Evolutionary conservation across 2,797 vertebrate species (phyloP).

Genomic region (Spheniscus humboldti): DNA sequence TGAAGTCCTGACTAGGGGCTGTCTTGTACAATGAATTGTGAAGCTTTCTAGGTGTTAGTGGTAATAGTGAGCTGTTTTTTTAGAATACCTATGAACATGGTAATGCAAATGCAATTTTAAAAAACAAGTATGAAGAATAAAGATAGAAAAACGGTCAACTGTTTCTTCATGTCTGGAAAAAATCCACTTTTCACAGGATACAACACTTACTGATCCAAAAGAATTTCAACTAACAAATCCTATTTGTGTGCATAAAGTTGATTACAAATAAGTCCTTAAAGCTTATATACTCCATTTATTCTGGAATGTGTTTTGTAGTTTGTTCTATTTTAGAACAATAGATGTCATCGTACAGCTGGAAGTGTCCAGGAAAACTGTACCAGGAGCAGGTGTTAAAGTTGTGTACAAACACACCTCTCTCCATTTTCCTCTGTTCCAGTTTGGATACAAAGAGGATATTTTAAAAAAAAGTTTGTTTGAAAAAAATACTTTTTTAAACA

Average conservation of each 20-base stretch:
- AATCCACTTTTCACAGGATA: neutral
- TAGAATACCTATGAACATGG: neutral
- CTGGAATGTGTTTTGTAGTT: neutral
- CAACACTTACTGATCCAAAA: neutral
- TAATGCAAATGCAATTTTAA: neutral
- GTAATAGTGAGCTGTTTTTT: neutral
- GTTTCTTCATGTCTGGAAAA: neutral
- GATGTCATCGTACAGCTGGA: neutral
- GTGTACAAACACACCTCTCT: neutral
- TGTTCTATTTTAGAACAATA: neutral
- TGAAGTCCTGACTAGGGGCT: neutral
- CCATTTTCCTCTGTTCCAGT: neutral
- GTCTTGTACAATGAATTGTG: neutral
- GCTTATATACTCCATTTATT: neutral
- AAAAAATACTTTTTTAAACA: neutral
- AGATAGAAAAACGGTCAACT: neutral
- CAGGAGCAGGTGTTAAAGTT: neutral
- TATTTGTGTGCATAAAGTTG: neutral
- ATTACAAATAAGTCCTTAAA: neutral
- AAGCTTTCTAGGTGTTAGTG: neutral
- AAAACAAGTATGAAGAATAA: neutral
- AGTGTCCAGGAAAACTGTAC: neutral
- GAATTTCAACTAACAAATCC: neutral
- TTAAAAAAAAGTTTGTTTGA: neutral
- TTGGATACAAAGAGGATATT: neutral